Conservation (phyloP, 1,140 invertebrate genomes). For the Riptortus pedestris region DNA sequence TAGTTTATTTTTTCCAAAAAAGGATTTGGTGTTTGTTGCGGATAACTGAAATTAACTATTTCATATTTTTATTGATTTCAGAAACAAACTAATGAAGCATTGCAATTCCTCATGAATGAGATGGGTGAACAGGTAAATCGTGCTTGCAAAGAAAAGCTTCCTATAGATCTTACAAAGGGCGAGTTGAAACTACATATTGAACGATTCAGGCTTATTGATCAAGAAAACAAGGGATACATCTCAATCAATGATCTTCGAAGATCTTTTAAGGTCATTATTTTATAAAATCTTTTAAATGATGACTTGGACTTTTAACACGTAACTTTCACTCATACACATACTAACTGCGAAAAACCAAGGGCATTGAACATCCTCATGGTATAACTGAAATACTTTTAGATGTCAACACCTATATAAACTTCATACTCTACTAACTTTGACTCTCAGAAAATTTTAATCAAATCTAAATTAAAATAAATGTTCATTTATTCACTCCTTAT, state of each 20-base stretch:
- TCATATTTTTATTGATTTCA: conserved; percentile 39
- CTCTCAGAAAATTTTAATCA: too few species aligned
- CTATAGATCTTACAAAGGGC: conserved; percentile 86
- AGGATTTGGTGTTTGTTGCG: too few species aligned
- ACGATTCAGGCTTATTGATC: conserved; percentile 89
- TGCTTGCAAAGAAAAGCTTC: conserved; percentile 73
- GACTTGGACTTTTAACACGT: conserved; percentile 28
- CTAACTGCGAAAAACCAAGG: neutral
- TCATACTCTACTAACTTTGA: too few species aligned
- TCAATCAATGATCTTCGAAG: conserved; percentile 92
- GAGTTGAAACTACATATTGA: conserved; percentile 91
- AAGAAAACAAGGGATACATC: conserved; percentile 93
- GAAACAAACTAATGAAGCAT: conserved; percentile 66
- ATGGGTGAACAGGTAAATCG: conserved; percentile 95
- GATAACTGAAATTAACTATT: too few species aligned
- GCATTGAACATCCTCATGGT: neutral
- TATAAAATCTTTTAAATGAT: too few species aligned
- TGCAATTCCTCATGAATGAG: conserved; percentile 79
- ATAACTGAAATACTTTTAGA: neutral
- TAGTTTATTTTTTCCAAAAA: neutral
- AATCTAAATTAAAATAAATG: too few species aligned
- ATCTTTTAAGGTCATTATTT: conserved; percentile 74
- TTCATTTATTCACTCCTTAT: too few species aligned
- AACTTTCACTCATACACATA: neutral
- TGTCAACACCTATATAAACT: too few species aligned